Base-by-base conservation (phyloP, 2,888 invertebrate species). In the Stegana nigrithorax region DNA sequence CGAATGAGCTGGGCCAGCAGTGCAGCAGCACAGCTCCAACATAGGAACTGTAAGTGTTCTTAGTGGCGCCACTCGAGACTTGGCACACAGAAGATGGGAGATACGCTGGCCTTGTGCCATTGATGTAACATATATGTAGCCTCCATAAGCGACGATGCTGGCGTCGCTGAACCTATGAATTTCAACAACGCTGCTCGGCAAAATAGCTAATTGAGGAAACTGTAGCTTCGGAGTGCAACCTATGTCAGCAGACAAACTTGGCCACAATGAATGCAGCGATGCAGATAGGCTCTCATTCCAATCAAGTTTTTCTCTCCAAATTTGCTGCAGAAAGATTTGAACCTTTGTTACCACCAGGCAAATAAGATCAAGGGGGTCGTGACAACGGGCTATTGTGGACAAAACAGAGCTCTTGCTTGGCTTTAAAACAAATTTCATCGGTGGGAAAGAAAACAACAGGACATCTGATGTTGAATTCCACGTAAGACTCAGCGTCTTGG, bases 241-340 rank as follows among this genome's bases (percentile, higher is more conserved):
- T 23, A 64, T 57, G 19, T 65, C 56, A 8, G 25, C 23, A 17
- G 55, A 58, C 8, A 60, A 50, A 19, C 57, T 8, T 10, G 14
- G 26, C 61, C 60, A 65, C 3, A 12, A 14, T 0, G 60, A 12
- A 25, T 57, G 21, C 17, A 65, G 44, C 10, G 21, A 25, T 60
- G 45, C 47, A n/a, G 67, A 64, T 12, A 67, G 25, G 45, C 62
- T 68, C 23, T 68, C 64, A 21, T 67, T 64, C 64, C 67, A 68
- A 6, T 64, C 45, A 4, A 68, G 25, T 10, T 65, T 63, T 8
- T 64, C 56, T 44, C 63, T 67, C 71, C 67, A 68, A 7, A 69
- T 12, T 1, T 10, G 21, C 59, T 69, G 71, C 26, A 71, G 58
- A 47, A 69, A 67, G 3, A 72, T 63, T 59, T 67, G 67, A 19